These are phyloP conservation scores for Pecten maximus DNA, from an alignment of 2,888 invertebrate genomes.

Conservation along the genomic window DNA sequence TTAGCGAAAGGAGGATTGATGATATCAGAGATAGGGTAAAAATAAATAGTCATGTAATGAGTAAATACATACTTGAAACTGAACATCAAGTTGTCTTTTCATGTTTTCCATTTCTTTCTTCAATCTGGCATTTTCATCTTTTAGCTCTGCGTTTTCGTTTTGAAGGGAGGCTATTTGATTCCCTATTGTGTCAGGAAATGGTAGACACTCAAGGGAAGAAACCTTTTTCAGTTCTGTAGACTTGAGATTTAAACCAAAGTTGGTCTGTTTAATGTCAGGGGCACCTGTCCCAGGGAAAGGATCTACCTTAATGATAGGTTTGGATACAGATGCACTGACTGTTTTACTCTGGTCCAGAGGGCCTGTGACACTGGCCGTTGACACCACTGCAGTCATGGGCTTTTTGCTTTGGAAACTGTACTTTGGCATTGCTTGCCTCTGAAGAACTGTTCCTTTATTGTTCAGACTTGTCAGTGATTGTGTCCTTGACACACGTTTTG, in stretches of 20 bases:
- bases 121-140: constrained; percentile 60
- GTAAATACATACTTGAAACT: constrained; percentile 63
- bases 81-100: constrained; percentile 67
- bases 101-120: constrained; percentile 68
- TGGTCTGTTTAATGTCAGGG: background rate
- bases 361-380: background rate
- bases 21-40: too few relatives aligned
- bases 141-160: constrained; percentile 41
- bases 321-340: constrained; percentile 33
- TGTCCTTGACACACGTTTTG: background rate
- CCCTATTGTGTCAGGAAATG: constrained; percentile 40
- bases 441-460: constrained; percentile 66
- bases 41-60: background rate
- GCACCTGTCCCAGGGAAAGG: constrained; percentile 45
- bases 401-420: constrained; percentile 69
- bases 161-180: constrained; percentile 27
- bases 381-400: constrained; percentile 45
- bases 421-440: constrained; percentile 72
- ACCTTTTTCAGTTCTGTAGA: background rate
- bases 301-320: constrained; percentile 64
- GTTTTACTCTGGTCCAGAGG: background rate
- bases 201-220: background rate
- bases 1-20: too few relatives aligned
- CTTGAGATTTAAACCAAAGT: background rate
- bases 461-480: constrained; percentile 16